Percentiles rank a stretch among this genome's conserved stretches.
phyloP scores from a whole-genome alignment of 1,140 invertebrate species.

The Eupristina koningsbergeri region DNA sequence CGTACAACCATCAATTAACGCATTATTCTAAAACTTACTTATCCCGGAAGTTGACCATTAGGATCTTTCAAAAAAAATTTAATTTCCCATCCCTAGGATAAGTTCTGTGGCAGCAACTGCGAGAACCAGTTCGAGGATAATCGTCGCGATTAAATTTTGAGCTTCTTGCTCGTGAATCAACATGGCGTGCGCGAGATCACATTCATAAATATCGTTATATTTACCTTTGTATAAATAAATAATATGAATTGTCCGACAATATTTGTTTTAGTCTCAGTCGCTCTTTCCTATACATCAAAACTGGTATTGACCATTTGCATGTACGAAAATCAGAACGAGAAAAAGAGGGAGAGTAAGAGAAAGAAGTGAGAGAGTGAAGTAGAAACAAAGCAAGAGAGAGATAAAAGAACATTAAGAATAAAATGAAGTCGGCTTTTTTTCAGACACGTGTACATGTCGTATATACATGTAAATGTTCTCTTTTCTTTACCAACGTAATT shows the following conservation, averaged over 20 bases:
- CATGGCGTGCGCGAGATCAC: constrained; percentile 29
- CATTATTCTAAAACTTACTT: too few relatives aligned
- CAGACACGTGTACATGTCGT: neutral
- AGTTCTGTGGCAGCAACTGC: neutral
- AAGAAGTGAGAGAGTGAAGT: too few relatives aligned
- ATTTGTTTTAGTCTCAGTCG: constrained; percentile 4
- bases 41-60: too few relatives aligned
- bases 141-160: constrained; percentile 22
- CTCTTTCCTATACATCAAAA: neutral
- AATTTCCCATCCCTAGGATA: neutral
- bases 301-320: neutral
- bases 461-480: neutral
- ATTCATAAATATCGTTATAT: constrained; percentile 30
- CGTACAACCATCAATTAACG: too few relatives aligned
- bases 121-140: constrained; percentile 1
- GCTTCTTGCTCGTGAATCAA: constrained; percentile 19
- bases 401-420: neutral
- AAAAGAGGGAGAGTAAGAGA: neutral
- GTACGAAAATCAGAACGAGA: neutral
- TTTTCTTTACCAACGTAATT: neutral
- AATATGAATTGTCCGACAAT: neutral
- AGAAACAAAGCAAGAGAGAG: too few relatives aligned
- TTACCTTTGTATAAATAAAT: constrained; percentile 26
- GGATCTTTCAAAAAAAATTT: neutral
- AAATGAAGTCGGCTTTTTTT: neutral